Evolutionary conservation across 2,888 invertebrate genomes (phyloP), one percentile per base, ranked within the genome.

Genomic region (Zaprionus lineosus): DNA sequence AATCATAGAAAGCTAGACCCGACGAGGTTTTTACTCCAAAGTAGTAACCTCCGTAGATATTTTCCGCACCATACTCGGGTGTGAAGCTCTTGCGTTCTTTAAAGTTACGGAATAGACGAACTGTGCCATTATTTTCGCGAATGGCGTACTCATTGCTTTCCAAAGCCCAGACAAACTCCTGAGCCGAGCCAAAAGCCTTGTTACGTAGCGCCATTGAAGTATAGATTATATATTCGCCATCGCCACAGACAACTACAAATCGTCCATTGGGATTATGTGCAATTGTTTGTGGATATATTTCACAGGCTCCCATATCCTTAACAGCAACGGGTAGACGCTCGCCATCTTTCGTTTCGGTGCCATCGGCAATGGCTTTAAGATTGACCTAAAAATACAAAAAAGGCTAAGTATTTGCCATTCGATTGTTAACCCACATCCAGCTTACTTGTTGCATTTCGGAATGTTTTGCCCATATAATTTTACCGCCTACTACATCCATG

Each of bases 151-250:
- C 97, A 34, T 97, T 97, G 21, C 98, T 97, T 89, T 99, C 99
- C 40, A 95, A 92, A 0, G 98, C 97, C 99, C 99, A 99, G 0
- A 99, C 99, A 89, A 99, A 99, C 91, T 99, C 99, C 83, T 98
- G 97, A 0, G 98, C 99, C 7, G 97, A 95, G 0, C 99, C 99
- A 88, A 99, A 99, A 1, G 98, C 98, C 89, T 99, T 99, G 90
- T 99, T 99, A 46, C 99, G 92, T 65, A 99, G 91, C 0, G 99
- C 99, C 98, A 99, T 98, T 0, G 99, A 98, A 0, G 99, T 99
- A 91, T 99, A 99, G 81, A 99, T 99, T 40, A 99, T 99, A 90
- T 98, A 99, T 89, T 99, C 99, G 8, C 99, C 99, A 90, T 99
- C 99, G 1, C 99, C 99, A 87, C 99, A 99, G 1, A 99, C 99